Evolutionary conservation across 2,113 vertebrate genomes (phyloP), one percentile per base, ranked within the genome.

Genomic region (Erpornis zantholeuca): DNA sequence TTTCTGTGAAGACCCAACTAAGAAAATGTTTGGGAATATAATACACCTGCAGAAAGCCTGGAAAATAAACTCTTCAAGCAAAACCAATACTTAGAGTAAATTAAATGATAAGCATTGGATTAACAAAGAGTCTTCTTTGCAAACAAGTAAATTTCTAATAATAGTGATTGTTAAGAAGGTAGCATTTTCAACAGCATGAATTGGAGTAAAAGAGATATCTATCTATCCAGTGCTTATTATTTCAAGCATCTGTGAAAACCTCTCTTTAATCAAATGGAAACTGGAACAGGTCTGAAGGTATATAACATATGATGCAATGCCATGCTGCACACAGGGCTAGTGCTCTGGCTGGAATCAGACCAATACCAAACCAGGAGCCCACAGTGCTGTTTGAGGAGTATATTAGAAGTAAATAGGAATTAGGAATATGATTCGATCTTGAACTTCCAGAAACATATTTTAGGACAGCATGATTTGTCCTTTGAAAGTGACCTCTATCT

Each of bases 361-460:
- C 35, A n/a, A 4, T 42, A 36, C 17, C 15, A 33, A 44, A 71
- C 15, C 42, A 2, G 2, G 35, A 87, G 8, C 8, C 10, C 23
- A 28, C 0, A 1, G 15, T 21, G 13, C 3, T 69, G 2, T 45
- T 78, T 57, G 19, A n/a, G 21, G 16, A 22, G 3, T 49, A 28
- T 27, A 33, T 66, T 38, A 38, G 24, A 86, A 76, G 10, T 53
- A 69, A 79, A 29, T 25, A 29, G 2, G 6, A 72, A 60, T 8
- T 28, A n/a, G 3, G 4, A 69, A 69, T 7, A 2, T 0, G 9
- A 61, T 65, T 71, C 82, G 11, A 60, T 71, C 17, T 42, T 45
- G 35, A 11, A 79, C 10, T 60, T 71, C 69, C 44, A 52, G 19
- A 72, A 93, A 69, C 6, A 15, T 35, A 10, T 64, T 85, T 76